Base-by-base conservation (phyloP, 2,113 vertebrate genomes). In the Amia ocellicauda region DNA sequence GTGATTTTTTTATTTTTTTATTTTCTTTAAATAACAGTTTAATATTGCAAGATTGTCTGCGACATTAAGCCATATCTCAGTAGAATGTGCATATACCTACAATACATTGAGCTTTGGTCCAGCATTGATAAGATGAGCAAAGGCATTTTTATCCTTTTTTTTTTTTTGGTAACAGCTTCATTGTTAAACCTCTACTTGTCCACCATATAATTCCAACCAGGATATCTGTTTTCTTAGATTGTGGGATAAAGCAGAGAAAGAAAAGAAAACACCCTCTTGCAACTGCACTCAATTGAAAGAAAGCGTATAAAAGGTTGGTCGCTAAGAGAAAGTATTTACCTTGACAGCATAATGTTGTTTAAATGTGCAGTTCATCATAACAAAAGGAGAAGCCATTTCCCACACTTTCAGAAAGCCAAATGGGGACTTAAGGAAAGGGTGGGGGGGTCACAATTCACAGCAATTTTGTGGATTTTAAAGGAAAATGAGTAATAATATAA, bases 71-170 rank as follows among this genome's bases (percentile, higher is more conserved):
- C 91, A 90, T 93, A 91, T 91, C 87, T 93, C 91, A 97, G 93
- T 91, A 96, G 93, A 96, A 91, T 97, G 93, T 99, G 94, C 95
- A 98, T 92, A 93, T 94, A 95, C 92, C 93, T 93, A 91, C 83
- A 88, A 60, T 86, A 90, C 81, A 88, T 89, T 93, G 93, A 93
- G 89, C 96, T 98, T 99, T 99, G 96, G 96, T 98, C 95, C 94
- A 96, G 94, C 94, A 80, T 91, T 92, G 86, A 93, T 88, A 91
- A 92, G 90, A 91, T 77, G 86, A 94, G 90, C 84, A 86, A 93
- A 95, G 93, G 91, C 92, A 90, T 89, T 90, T 88, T 69, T 76
- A 80, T 82, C 73, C 58, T 68, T 69, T 62, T 73, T 83, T 85
- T 89, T 78, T 86, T 96, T 98, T 98, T 96, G 94, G 95, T 98